Evolutionary conservation across 2,797 vertebrate genomes (phyloP).

Genomic region (Sebastes cheni): DNA sequence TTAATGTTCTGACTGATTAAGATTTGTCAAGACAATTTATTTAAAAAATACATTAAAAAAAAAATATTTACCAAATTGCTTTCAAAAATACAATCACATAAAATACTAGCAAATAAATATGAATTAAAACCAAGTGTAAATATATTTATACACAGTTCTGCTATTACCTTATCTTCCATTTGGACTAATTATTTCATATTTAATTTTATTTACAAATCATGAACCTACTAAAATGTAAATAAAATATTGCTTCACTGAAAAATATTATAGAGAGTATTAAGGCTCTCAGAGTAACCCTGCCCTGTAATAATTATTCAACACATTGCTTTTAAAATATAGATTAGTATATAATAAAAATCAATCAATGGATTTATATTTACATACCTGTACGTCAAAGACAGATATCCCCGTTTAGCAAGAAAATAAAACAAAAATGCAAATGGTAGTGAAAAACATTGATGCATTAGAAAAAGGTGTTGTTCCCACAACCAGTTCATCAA

Average conservation of each 20-base stretch:
- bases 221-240: not conserved
- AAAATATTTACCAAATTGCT: not conserved
- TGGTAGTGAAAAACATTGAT: constrained; percentile 66
- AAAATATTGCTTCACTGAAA: not conserved
- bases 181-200: not conserved
- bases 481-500: constrained; percentile 36
- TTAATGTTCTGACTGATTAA: not conserved
- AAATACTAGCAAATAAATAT: not conserved
- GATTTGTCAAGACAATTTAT: not conserved
- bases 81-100: not conserved
- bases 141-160: not conserved
- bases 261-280: not conserved
- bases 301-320: not conserved
- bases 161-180: not conserved
- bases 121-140: not conserved
- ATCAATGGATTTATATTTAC: not conserved
- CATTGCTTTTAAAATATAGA: not conserved
- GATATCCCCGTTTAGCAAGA: constrained; percentile 49
- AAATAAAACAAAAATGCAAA: constrained; percentile 71
- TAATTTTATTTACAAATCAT: not conserved
- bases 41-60: not conserved
- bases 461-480: constrained; percentile 59
- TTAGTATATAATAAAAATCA: not conserved
- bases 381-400: constrained; percentile 66
- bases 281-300: not conserved